Evolutionary conservation across 37 sponge, comb jelly and placozoan genomes (phyloP).

Genomic region (Geodia barretti): DNA sequence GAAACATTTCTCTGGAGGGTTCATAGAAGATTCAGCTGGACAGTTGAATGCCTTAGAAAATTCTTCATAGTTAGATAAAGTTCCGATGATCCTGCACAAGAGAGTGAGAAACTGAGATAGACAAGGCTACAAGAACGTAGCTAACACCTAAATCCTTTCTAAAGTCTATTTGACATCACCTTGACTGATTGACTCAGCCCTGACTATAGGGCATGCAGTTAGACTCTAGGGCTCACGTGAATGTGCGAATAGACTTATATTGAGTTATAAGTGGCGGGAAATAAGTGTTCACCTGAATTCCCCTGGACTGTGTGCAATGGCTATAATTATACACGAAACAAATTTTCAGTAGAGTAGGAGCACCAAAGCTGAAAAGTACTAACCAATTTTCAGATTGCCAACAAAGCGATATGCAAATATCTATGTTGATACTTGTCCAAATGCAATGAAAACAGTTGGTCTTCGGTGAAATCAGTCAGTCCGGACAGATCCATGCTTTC

Average conservation of each 20-base stretch:
- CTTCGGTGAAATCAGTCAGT: background rate
- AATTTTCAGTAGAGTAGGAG: constrained; percentile 16
- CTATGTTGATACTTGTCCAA: background rate
- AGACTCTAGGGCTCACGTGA: no score
- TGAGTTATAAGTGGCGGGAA: no score
- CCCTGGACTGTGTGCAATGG: constrained; percentile 41
- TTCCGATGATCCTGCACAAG: constrained; percentile 20
- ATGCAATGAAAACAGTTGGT: background rate
- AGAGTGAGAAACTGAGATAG: background rate
- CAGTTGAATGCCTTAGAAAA: constrained; percentile 54
- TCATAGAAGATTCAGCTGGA: background rate
- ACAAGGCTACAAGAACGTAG: no score
- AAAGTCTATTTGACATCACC: no score
- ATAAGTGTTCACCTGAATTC: background rate
- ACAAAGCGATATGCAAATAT: no score
- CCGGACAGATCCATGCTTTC: background rate
- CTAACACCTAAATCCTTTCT: no score
- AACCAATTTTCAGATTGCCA: no score
- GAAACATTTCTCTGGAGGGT: constrained; percentile 37
- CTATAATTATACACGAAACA: constrained; percentile 1
- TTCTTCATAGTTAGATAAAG: constrained; percentile 29
- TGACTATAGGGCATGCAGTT: no score
- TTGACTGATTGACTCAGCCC: no score
- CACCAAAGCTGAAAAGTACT: constrained; percentile 31
- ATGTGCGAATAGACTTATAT: no score